Evolutionary conservation across 92 coral and sea anemone genomes (phyloP), one percentile per base, ranked within the genome.

Genomic region (Ricordea florida): DNA sequence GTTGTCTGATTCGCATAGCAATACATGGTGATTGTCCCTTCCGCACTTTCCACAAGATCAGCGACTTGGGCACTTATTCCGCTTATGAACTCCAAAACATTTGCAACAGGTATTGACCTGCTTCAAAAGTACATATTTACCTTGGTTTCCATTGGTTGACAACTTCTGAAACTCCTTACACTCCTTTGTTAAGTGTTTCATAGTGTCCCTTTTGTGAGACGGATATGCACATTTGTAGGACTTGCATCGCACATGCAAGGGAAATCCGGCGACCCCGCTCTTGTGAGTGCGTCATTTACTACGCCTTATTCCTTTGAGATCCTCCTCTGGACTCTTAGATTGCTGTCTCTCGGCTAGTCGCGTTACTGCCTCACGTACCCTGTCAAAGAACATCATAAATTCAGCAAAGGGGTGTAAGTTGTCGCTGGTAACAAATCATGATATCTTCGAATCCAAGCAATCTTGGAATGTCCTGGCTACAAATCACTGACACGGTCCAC

Each of bases 141-240:
- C 80, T 15, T 46, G 72, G 20, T 57, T 28, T 17, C 93, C 86
- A n/a, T 49, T 62, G 55, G 78, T 76, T 29, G 76, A 26, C 16
- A 82, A 45, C 60, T 87, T 82, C 69, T 62, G 79, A 43, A 82
- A 87, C 58, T 83, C 93, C 59, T 74, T 88, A 47, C 93, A 88
- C 38, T 78, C 86, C 13, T 42, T 51, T n/a, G 89, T 88, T 57
- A 15, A 42, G 13, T 89, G 89, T 31, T 89, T 84, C 7, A 84
- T 57, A 2, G 78, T 28, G 32, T 89, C 90, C 47, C 77, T 84
- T 37, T 79, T 30, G 69, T 84, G 94, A 49, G 40, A 60, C 0
- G n/a, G n/a, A 33, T 60, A 79, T 1, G 90, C 84, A 69, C 93
- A 89, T 21, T 68, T 77, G 73, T 72, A 73, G 71, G 28, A 89